These are phyloP conservation scores for Lindbergichthys nudifrons DNA, from an alignment of 2,797 vertebrate genomes.

Conservation along the genomic window DNA sequence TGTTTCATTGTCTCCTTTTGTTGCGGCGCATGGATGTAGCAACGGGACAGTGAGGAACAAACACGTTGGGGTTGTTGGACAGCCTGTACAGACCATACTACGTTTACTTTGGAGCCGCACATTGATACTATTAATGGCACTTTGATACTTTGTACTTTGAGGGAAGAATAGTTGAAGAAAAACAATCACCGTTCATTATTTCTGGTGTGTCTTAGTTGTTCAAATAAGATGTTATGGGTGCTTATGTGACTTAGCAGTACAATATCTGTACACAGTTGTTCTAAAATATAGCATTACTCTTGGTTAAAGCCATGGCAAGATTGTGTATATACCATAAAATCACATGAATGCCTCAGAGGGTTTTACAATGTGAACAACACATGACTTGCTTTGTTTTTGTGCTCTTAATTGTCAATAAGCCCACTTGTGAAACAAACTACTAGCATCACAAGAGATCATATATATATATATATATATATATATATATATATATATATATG, in stretches of 20 bases:
- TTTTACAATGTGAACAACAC: background rate
- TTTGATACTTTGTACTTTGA: background rate
- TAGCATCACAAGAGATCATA: background rate
- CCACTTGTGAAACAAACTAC: conserved; percentile 2
- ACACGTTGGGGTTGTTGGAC: conserved; percentile 59
- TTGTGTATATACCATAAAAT: background rate
- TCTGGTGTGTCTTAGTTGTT: background rate
- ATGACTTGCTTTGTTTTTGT: background rate
- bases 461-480: conserved; percentile 19
- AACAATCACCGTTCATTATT: background rate
- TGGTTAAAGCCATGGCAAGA: background rate
- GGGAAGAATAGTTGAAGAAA: background rate
- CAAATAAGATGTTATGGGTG: background rate
- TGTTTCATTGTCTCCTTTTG: conserved; percentile 80
- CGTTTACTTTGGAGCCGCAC: conserved; percentile 5
- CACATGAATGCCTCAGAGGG: background rate
- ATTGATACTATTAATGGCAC: background rate
- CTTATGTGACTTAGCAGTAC: background rate
- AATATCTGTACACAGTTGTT: background rate
- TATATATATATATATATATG: conserved; percentile 18
- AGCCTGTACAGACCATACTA: conserved; percentile 20
- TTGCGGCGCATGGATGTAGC: conserved; percentile 66
- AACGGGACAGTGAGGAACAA: conserved; percentile 68
- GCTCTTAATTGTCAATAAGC: background rate
- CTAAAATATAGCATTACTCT: background rate